phyloP scores from a whole-genome alignment of 1,140 invertebrate genomes.

The Penaeus japonicus region DNA sequence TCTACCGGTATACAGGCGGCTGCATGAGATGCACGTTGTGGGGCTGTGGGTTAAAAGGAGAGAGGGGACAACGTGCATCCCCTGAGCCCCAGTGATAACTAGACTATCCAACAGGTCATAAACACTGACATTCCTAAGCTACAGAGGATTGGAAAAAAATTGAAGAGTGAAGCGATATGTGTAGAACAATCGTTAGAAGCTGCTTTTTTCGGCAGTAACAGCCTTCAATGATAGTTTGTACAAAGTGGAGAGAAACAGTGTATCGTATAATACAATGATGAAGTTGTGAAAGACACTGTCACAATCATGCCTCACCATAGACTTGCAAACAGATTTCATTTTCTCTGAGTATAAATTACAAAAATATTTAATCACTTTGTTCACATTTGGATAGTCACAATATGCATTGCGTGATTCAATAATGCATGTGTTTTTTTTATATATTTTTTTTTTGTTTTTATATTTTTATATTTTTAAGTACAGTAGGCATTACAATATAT shows the following conservation, averaged over 20 bases:
- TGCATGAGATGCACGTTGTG: constrained; percentile 26
- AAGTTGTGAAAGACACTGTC: constrained; percentile 56
- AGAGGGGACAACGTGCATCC: constrained; percentile 28
- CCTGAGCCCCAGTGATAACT: constrained; percentile 27
- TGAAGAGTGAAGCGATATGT: constrained; percentile 47
- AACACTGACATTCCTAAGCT: constrained; percentile 57
- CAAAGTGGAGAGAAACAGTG: constrained; percentile 53
- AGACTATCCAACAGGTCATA: constrained; percentile 52
- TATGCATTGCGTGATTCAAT: constrained; percentile 48
- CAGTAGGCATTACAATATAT: constrained; percentile 50
- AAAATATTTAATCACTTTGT: constrained; percentile 56
- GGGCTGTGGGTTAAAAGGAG: constrained; percentile 1
- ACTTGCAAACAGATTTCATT: constrained; percentile 55
- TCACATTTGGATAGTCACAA: constrained; percentile 54
- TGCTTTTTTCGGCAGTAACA: constrained; percentile 53
- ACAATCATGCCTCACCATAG: constrained; percentile 50
- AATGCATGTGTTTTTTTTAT: constrained; percentile 44
- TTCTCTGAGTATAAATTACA: constrained; percentile 55
- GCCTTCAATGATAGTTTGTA: constrained; percentile 57
- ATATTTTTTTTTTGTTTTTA: constrained; percentile 17
- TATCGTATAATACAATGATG: constrained; percentile 52
- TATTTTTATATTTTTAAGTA: constrained; percentile 43
- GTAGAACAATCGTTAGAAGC: constrained; percentile 53
- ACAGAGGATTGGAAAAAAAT: constrained; percentile 41
- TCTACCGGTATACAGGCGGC: constrained; percentile 47